Base-by-base conservation (phyloP, 2,888 invertebrate genomes). In the Tenthredo livida region DNA sequence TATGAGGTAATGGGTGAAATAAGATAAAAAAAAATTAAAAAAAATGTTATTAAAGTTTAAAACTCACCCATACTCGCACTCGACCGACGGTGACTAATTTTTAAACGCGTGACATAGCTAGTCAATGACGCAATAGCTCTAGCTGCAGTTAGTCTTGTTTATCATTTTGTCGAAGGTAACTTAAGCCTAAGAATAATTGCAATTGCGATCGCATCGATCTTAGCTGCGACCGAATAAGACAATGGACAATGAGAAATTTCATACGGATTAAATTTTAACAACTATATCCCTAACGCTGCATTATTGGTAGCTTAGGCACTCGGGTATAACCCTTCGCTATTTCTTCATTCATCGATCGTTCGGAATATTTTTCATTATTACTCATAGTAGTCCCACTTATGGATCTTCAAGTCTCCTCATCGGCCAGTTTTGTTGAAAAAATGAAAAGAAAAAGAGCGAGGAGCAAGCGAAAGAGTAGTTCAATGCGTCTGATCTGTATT, bases 91-190 rank as follows among this genome's bases (percentile, higher is more conserved):
- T 73, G 73, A 73, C 73, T 73, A 73, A 73, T 73, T 73, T 73
- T 73, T 73, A 21, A 21, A 50, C 50, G 50, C 10, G 17, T 9
- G 29, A 50, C 77, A 40, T 67, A 73, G 40, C 73, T n/a, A 73
- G 12, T 67, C 40, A 43, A 50, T 77, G 77, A 77, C 77, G 77
- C 50, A 77, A 77, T 77, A 7, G 15, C 15, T 73, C 6, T 67
- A 29, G 25, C 9, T 43, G 15, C 4, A n/a, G 9, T n/a, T 7
- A 33, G 67, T 73, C n/a, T 43, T 67, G 43, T 73, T 73, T 73
- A 15, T 73, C 73, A 73, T 43, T 73, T 73, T 73, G 43, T 43
- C 73, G 73, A 73, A 73, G 43, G 73, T 73, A 72, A 72, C 67
- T 6, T 15, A 67, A 25, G 67, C 25, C 15, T 47, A 47, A 47